Conservation (phyloP, 2,888 invertebrate genomes). For the Crioceris asparagi region DNA sequence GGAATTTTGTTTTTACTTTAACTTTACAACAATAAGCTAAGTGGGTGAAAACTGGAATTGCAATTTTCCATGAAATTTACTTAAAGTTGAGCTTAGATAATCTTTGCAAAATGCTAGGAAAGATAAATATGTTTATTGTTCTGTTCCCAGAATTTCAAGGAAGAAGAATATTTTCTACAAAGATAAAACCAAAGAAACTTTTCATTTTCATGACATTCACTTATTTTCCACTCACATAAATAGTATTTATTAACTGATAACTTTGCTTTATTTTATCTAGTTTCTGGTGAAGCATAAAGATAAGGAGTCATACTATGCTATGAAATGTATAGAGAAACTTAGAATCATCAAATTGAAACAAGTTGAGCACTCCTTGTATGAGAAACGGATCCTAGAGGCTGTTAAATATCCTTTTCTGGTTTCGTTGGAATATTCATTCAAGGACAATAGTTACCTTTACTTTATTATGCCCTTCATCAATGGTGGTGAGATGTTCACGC, state of each 20-base stretch:
- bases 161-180: too few relatives aligned
- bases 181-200: too few relatives aligned
- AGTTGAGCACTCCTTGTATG: constrained; percentile 78
- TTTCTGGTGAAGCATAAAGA: constrained; percentile 49
- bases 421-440: constrained; percentile 71
- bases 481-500: constrained; percentile 82
- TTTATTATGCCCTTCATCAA: constrained; percentile 73
- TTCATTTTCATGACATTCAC: too few relatives aligned
- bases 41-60: too few relatives aligned
- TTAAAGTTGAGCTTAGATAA: too few relatives aligned
- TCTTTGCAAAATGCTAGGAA: too few relatives aligned
- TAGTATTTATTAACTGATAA: constrained; percentile 1
- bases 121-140: too few relatives aligned
- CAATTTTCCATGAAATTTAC: too few relatives aligned
- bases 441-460: constrained; percentile 76
- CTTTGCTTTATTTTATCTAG: constrained; percentile 19
- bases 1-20: too few relatives aligned
- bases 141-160: too few relatives aligned
- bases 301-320: constrained; percentile 58
- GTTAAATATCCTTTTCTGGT: constrained; percentile 84
- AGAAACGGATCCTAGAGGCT: constrained; percentile 79
- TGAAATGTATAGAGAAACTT: constrained; percentile 80
- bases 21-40: too few relatives aligned
- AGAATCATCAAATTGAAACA: constrained; percentile 81
- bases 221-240: not conserved